Evolutionary conservation across 1,140 invertebrate species (phyloP).

Genomic region (Drosophila kikkawai): DNA sequence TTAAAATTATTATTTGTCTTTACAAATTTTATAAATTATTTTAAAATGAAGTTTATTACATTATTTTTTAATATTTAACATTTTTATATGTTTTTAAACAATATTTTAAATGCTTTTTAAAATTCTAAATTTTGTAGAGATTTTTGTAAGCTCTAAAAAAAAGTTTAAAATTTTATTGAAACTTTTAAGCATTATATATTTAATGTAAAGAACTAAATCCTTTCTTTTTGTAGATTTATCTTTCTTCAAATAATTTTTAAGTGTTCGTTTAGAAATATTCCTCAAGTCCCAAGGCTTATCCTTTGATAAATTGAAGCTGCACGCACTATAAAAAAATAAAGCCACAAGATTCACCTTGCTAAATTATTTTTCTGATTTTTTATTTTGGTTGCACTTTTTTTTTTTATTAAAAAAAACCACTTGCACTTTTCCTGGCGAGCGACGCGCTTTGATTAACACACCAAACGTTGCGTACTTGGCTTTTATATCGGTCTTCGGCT

Average conservation of each 20-base stretch:
- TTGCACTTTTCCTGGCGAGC: slow-evolving; percentile 65
- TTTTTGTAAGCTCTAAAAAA: background rate
- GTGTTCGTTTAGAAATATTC: background rate
- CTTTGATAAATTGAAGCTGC: background rate
- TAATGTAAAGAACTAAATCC: too few relatives aligned
- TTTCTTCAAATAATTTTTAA: background rate
- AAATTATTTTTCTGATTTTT: background rate
- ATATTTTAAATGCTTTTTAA: background rate
- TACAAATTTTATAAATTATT: too few relatives aligned
- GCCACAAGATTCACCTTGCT: slow-evolving; percentile 47
- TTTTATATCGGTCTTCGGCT: slow-evolving; percentile 58
- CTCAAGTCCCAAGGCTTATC: background rate
- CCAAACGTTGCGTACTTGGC: slow-evolving; percentile 29
- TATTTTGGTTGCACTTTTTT: slow-evolving; percentile 4
- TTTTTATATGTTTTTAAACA: background rate
- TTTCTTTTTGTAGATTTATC: background rate
- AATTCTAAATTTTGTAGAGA: background rate
- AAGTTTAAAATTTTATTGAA: background rate
- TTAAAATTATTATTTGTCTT: background rate
- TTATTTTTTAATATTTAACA: too few relatives aligned
- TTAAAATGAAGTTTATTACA: too few relatives aligned
- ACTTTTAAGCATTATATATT: background rate
- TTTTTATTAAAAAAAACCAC: slow-evolving; percentile 15
- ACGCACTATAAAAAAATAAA: slow-evolving; percentile 13
- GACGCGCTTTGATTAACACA: slow-evolving; percentile 77